These are phyloP conservation scores for Steinernema hermaphroditum DNA, from an alignment of 2,888 invertebrate genomes.

Conservation along the genomic window DNA sequence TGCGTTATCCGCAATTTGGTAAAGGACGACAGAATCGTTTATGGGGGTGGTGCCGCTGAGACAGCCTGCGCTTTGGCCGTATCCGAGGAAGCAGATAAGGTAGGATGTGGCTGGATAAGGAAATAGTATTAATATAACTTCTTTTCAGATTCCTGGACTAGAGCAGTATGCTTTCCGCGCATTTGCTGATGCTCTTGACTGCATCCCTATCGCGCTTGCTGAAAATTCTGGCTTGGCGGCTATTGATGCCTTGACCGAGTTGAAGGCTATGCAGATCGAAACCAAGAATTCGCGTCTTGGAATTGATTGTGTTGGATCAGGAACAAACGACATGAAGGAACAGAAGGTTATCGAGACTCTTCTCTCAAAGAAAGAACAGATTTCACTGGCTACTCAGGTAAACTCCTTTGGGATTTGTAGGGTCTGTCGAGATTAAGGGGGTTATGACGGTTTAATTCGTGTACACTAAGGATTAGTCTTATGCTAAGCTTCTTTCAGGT, in stretches of 20 bases:
- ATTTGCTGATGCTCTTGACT: constrained; percentile 92
- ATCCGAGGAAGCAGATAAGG: constrained; percentile 79
- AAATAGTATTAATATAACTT: background rate
- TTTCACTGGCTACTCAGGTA: constrained; percentile 86
- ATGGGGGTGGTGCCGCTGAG: constrained; percentile 96
- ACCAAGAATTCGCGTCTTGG: constrained; percentile 85
- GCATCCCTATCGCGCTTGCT: constrained; percentile 89
- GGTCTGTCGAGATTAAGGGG: constrained; percentile 1
- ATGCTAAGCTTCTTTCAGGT: constrained; percentile 69
- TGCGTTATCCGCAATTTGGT: constrained; percentile 78
- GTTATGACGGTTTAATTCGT: constrained; percentile 12
- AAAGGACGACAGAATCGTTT: constrained; percentile 80
- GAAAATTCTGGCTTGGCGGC: constrained; percentile 93
- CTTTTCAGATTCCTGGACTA: constrained; percentile 75
- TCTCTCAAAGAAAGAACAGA: constrained; percentile 94
- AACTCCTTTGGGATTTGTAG: too few species aligned
- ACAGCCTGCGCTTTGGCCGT: constrained; percentile 90
- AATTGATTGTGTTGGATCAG: constrained; percentile 88
- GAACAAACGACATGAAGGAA: constrained; percentile 82
- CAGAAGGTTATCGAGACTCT: constrained; percentile 93
- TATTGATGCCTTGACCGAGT: constrained; percentile 78
- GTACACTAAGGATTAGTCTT: background rate
- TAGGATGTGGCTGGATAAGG: constrained; percentile 27
- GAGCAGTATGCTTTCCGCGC: constrained; percentile 96
- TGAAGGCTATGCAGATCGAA: constrained; percentile 78